Evolutionary conservation across 2,888 invertebrate species (phyloP), one percentile per base, ranked within the genome.

Genomic region (Hirtodrosophila histrioides): DNA sequence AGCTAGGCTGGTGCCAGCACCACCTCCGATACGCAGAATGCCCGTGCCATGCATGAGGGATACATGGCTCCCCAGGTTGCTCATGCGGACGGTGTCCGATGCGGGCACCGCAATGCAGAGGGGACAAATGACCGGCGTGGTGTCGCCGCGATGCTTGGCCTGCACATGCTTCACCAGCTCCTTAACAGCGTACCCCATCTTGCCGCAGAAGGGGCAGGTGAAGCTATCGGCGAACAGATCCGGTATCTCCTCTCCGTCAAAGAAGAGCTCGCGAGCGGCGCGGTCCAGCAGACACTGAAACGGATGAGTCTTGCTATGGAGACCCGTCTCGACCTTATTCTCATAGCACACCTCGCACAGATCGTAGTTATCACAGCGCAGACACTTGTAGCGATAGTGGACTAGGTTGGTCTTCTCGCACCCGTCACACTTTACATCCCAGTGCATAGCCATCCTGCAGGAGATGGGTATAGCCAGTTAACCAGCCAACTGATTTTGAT

Each of bases 241-340:
- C 8, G 85, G 69, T 0, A 77, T 54, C 0, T 35, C 36, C 8
- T 66, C 75, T 2, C 75, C 85, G 35, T 9, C 62, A 31, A 77
- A 84, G 51, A 63, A 56, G 1, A 87, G 24, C 43, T 67, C 65
- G 0, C 56, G 53, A 0, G 70, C 68, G 0, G 55, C 65, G 0
- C 58, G 53, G 23, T 77, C 78, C 44, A 85, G 36, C 4, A 83
- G 54, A 9, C 82, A 75, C 45, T 83, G 82, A 5, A 85, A 61
- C 0, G 88, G 78, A 60, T 83, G 82, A 0, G 0, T 24, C 7
- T 3, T 48, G 40, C 24, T 37, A n/a, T 82, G 82, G 0, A 9
- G 12, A 0, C 50, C 63, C 4, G 49, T 44, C 11, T 37, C 44
- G 33, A 62, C 46, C 35, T 75, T 55, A 3, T 35, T 54, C 12